Evolutionary conservation across 2,888 invertebrate species (phyloP).

Genomic region (Portevinia maculata): DNA sequence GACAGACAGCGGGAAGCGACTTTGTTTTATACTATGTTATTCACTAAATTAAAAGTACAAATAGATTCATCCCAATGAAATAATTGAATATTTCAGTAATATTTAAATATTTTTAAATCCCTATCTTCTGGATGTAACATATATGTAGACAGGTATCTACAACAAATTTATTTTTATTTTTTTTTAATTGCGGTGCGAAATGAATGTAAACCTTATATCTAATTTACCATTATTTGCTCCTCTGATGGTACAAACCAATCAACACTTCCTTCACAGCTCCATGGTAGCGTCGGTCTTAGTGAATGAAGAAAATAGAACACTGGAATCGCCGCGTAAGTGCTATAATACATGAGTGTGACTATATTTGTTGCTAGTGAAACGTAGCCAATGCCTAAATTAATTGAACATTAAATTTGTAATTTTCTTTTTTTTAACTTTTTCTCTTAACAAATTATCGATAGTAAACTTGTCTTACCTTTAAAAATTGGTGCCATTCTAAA

Average conservation of each 20-base stretch:
- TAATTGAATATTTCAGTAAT: no score
- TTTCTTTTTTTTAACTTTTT: not conserved
- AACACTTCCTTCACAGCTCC: conserved; percentile 81
- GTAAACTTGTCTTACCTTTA: conserved; percentile 86
- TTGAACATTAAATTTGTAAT: not conserved
- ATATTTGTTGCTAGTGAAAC: conserved; percentile 90
- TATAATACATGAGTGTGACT: conserved; percentile 89
- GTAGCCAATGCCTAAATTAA: conserved; percentile 90
- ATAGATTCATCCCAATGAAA: no score
- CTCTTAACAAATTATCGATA: not conserved
- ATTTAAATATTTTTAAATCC: no score
- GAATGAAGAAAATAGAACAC: conserved; percentile 89
- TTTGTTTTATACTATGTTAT: no score
- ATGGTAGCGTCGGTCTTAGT: conserved; percentile 87
- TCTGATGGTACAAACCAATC: not conserved
- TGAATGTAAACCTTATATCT: not conserved
- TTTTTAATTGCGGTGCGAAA: not conserved
- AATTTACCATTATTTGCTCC: not conserved
- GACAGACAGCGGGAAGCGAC: no score
- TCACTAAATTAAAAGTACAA: no score
- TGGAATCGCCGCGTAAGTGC: conserved; percentile 82
- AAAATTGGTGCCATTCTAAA: conserved; percentile 91
- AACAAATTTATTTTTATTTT: no score
- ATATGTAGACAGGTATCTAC: no score
- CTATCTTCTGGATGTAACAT: no score